Evolutionary conservation across 2,113 vertebrate genomes (phyloP).

Genomic region (Brachionichthys hirsutus): DNA sequence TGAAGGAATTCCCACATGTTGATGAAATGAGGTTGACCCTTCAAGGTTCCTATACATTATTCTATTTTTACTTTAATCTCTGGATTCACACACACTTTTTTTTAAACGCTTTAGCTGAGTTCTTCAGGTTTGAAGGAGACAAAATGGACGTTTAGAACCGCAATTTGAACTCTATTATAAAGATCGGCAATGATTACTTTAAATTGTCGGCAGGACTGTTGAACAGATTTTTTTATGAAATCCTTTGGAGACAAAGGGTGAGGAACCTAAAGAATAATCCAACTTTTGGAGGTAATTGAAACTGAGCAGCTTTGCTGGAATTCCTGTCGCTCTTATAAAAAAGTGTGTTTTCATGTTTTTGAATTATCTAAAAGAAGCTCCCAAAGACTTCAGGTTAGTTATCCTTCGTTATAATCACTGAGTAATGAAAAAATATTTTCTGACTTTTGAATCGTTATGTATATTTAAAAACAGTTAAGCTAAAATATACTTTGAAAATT

Average conservation of each 20-base stretch:
- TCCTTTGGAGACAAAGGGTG: no score
- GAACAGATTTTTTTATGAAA: no score
- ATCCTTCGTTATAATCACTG: neutral
- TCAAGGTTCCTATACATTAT: slow-evolving; percentile 27
- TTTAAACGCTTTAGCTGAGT: slow-evolving; percentile 44
- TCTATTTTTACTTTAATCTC: slow-evolving; percentile 29
- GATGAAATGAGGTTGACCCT: slow-evolving; percentile 67
- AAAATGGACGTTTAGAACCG: no score
- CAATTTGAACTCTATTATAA: neutral
- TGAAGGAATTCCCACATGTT: slow-evolving; percentile 75
- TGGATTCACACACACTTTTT: slow-evolving; percentile 21
- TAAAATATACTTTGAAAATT: neutral
- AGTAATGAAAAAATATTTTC: neutral
- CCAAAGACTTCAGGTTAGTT: neutral
- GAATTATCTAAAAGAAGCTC: neutral
- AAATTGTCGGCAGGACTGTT: no score
- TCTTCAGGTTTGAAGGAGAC: neutral
- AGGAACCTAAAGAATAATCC: no score
- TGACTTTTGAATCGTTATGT: neutral
- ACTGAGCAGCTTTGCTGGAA: neutral
- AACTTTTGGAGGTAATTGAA: no score
- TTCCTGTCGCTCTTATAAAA: neutral
- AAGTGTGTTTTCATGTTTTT: neutral
- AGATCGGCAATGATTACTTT: no score
- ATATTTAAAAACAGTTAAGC: neutral